phyloP scores from a whole-genome alignment of 2,113 vertebrate genomes.

The Falcunculus frontatus region DNA sequence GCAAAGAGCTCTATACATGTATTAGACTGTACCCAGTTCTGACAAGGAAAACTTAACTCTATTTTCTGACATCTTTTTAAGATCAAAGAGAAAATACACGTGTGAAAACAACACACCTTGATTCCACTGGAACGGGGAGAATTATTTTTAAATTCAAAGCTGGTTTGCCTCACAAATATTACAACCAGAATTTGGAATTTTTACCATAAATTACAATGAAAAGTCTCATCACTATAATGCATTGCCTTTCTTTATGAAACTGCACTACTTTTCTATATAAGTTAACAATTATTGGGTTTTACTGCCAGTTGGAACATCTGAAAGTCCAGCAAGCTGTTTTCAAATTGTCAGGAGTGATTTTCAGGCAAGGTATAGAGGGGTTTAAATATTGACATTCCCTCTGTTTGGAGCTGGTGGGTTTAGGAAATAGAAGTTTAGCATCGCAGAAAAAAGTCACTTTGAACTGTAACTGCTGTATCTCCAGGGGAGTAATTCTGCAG shows the following conservation, averaged over 20 bases:
- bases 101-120: not conserved
- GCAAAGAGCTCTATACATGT: not conserved
- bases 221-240: not conserved
- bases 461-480: slow-evolving; percentile 7
- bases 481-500: not conserved
- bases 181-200: not conserved
- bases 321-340: not conserved
- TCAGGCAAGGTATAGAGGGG: not conserved
- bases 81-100: slow-evolving; percentile 11
- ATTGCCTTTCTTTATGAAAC: not conserved
- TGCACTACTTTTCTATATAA: not conserved
- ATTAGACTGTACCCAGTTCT: not conserved
- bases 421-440: not conserved
- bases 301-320: not conserved
- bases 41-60: not conserved
- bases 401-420: not conserved
- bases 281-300: not conserved
- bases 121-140: not conserved
- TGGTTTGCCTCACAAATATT: slow-evolving; percentile 1
- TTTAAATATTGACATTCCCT: not conserved
- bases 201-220: not conserved
- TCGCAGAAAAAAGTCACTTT: slow-evolving; percentile 10
- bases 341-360: not conserved
- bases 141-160: not conserved
- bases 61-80: not conserved